Percentiles rank a stretch among this genome's conserved stretches.
These are phyloP conservation scores for Diarsia dahlii DNA, from an alignment of 2,888 invertebrate genomes.

Conservation along the genomic window DNA sequence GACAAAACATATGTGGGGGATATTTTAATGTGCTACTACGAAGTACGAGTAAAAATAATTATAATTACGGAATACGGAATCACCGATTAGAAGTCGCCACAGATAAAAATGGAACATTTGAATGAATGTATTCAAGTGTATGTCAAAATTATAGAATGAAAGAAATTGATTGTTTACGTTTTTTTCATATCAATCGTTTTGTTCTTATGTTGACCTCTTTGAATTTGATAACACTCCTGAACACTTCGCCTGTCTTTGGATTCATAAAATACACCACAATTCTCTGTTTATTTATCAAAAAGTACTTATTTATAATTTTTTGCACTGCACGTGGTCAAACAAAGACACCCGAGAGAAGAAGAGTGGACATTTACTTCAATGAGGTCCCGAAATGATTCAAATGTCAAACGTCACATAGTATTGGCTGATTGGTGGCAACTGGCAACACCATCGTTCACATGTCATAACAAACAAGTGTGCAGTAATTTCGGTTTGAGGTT, in stretches of 20 bases:
- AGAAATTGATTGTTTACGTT: conserved; percentile 46
- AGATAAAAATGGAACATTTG: conserved; percentile 42
- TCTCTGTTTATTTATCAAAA: not conserved
- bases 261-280: conserved; percentile 6
- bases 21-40: conserved; percentile 35
- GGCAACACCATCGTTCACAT: conserved; percentile 27
- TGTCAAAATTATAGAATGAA: conserved; percentile 41
- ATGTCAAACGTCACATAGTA: not conserved
- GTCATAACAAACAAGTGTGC: conserved; percentile 70
- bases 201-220: conserved; percentile 7
- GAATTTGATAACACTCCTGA: conserved; percentile 10
- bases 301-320: not conserved
- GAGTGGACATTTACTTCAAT: not conserved
- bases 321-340: conserved; percentile 19
- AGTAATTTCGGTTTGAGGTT: conserved; percentile 52
- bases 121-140: conserved; percentile 33
- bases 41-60: conserved; percentile 52
- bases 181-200: conserved; percentile 45
- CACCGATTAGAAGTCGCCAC: conserved; percentile 48
- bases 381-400: not conserved
- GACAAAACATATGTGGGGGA: conserved; percentile 48
- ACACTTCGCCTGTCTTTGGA: conserved; percentile 9
- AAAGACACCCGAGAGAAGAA: not conserved
- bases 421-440: conserved; percentile 20
- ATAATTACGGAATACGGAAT: conserved; percentile 52